Conservation (phyloP, 2,888 invertebrate genomes). For the Platycheirus albimanus region DNA sequence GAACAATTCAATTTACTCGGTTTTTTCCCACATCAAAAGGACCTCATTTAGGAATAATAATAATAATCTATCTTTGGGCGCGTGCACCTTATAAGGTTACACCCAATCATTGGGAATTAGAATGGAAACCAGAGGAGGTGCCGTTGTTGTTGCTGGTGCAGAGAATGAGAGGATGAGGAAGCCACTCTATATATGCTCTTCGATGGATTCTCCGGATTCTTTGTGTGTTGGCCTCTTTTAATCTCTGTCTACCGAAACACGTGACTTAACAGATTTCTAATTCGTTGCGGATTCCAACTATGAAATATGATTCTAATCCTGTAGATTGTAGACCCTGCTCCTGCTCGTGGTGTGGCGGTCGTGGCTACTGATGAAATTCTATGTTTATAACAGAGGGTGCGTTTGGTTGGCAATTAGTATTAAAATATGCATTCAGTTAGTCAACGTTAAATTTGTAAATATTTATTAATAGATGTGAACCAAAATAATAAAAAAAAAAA, state of each 20-base stretch:
- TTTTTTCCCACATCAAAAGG: conserved; percentile 74
- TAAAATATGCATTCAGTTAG: conserved; percentile 44
- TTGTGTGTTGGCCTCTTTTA: conserved; percentile 69
- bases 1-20: conserved; percentile 70
- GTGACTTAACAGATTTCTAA: conserved; percentile 74
- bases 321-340: conserved; percentile 35
- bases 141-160: not conserved
- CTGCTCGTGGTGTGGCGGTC: not conserved
- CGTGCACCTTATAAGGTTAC: conserved; percentile 83
- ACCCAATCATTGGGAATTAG: conserved; percentile 75
- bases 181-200: conserved; percentile 44
- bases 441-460: conserved; percentile 20
- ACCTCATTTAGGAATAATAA: conserved; percentile 70
- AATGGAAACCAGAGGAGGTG: conserved; percentile 43
- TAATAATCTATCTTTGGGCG: conserved; percentile 78
- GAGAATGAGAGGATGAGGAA: conserved; percentile 37
- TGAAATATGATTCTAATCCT: conserved; percentile 71
- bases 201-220: conserved; percentile 23
- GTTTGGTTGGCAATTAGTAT: conserved; percentile 20
- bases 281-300: conserved; percentile 72
- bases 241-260: conserved; percentile 74
- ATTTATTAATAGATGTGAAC: conserved; percentile 37
- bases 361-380: conserved; percentile 28
- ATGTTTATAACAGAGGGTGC: conserved; percentile 40
- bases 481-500: conserved; percentile 4